These are phyloP conservation scores for Eumaeus atala DNA, from an alignment of 1,140 invertebrate species.

Conservation along the genomic window DNA sequence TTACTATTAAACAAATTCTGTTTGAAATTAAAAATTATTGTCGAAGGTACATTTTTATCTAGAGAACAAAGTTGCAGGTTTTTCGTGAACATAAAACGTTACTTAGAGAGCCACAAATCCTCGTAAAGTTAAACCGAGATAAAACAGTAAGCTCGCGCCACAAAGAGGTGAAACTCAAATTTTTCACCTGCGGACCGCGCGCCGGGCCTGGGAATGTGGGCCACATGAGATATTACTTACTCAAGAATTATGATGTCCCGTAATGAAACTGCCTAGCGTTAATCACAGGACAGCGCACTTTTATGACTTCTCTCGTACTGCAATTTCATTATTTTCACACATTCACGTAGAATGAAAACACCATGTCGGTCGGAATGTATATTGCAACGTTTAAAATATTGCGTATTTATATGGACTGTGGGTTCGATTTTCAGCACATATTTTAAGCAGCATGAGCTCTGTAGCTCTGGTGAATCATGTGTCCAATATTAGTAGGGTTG, in stretches of 20 bases:
- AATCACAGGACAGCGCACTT: constrained; percentile 28
- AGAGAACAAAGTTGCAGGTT: constrained; percentile 59
- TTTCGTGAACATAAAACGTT: constrained; percentile 69
- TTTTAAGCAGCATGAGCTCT: too few species aligned
- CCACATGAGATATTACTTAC: constrained; percentile 61
- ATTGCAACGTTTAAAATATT: too few species aligned
- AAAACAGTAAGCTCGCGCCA: constrained; percentile 67
- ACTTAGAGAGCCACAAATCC: constrained; percentile 73
- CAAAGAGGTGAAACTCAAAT: constrained; percentile 56
- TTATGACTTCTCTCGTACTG: constrained; percentile 14
- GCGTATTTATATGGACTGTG: too few species aligned
- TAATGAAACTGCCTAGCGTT: constrained; percentile 58
- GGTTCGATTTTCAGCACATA: too few species aligned
- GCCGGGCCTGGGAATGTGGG: constrained; percentile 44
- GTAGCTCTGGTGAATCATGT: too few species aligned
- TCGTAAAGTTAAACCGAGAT: constrained; percentile 72
- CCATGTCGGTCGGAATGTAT: too few species aligned
- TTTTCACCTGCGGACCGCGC: constrained; percentile 62
- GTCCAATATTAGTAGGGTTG: too few species aligned
- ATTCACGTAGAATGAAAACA: not conserved
- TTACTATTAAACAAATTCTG: too few species aligned
- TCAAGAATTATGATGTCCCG: constrained; percentile 58
- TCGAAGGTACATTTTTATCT: constrained; percentile 61
- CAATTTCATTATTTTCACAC: not conserved
- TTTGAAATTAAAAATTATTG: too few species aligned